These are phyloP conservation scores for Rhodophaea formosa DNA, from an alignment of 2,888 invertebrate genomes.

Conservation along the genomic window DNA sequence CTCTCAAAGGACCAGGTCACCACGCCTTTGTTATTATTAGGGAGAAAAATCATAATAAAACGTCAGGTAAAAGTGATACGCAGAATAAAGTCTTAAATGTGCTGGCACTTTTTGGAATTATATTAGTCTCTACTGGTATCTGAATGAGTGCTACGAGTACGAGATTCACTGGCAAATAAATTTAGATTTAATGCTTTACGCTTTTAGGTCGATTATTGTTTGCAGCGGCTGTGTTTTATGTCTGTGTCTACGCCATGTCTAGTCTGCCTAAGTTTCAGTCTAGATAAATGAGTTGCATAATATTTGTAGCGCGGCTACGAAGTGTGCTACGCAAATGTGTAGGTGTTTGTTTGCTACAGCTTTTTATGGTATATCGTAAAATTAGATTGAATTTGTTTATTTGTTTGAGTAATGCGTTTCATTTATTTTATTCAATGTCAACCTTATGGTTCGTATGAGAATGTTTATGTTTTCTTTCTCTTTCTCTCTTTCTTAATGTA, in stretches of 20 bases:
- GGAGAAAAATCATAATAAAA: too few species aligned
- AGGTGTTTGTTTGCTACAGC: background rate
- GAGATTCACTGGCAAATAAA: background rate
- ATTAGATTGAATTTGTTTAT: background rate
- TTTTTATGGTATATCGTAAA: background rate
- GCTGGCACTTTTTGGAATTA: too few species aligned
- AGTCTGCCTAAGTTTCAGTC: constrained; percentile 4
- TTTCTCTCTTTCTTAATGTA: too few species aligned
- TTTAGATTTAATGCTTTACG: background rate
- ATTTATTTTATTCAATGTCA: too few species aligned
- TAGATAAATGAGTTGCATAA: background rate
- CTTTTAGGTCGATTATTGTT: background rate
- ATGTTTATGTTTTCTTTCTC: too few species aligned
- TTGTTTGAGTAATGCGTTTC: too few species aligned
- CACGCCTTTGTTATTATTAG: too few species aligned
- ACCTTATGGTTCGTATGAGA: too few species aligned
- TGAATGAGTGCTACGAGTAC: constrained; percentile 6
- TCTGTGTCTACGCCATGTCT: constrained; percentile 3
- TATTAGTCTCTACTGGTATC: background rate
- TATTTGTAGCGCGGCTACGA: constrained; percentile 8
- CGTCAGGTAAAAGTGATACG: too few species aligned
- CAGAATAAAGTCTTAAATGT: too few species aligned
- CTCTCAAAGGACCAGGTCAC: too few species aligned
- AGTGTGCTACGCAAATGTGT: background rate
- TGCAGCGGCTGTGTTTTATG: background rate